phyloP scores from a whole-genome alignment of 2,113 vertebrate genomes.

The Notothenia coriiceps region DNA sequence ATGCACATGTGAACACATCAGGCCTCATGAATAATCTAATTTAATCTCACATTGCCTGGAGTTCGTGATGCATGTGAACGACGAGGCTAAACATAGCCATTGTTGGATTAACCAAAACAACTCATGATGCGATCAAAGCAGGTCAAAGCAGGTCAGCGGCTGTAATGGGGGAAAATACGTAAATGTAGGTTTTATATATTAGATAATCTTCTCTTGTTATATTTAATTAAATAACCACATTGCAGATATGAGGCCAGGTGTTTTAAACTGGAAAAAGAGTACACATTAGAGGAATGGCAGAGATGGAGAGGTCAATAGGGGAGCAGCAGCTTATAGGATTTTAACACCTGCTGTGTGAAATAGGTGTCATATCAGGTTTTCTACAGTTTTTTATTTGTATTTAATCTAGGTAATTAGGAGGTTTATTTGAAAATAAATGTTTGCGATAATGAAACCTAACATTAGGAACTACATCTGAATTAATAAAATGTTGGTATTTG shows the following conservation, averaged over 20 bases:
- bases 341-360: background rate
- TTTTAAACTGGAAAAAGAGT: background rate
- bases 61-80: constrained; percentile 37
- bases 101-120: constrained; percentile 39
- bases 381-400: background rate
- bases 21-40: constrained; percentile 64
- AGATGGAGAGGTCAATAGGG: no score
- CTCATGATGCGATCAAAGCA: background rate
- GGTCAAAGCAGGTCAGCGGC: constrained; percentile 21
- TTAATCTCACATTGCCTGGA: constrained; percentile 48
- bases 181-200: background rate
- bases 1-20: constrained; percentile 56
- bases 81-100: constrained; percentile 41
- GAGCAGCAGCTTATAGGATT: no score
- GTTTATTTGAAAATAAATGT: background rate
- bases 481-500: no score
- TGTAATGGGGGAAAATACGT: background rate
- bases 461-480: no score
- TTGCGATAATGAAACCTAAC: no score
- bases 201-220: background rate
- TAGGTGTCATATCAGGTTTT: background rate
- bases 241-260: no score
- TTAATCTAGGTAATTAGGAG: background rate
- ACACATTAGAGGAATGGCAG: background rate
- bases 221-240: background rate